phyloP scores from a whole-genome alignment of 2,888 invertebrate species.

The Ernsta delagoae region DNA sequence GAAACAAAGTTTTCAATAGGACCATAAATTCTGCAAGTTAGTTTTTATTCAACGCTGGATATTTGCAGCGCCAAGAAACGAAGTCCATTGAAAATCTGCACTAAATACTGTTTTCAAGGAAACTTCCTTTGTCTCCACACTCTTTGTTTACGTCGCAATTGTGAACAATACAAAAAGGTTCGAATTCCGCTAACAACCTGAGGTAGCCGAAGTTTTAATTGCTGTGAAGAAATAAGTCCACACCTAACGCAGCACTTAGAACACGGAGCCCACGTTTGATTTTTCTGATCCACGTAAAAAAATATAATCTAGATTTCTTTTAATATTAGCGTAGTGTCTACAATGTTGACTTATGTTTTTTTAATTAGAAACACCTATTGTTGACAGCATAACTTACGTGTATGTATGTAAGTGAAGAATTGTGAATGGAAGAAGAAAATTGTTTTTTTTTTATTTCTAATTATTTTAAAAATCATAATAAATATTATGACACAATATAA shows the following conservation, averaged over 20 bases:
- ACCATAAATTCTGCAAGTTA: constrained; percentile 52
- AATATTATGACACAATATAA: too few relatives aligned
- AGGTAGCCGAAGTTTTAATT: constrained; percentile 76
- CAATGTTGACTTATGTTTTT: too few relatives aligned
- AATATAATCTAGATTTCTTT: too few relatives aligned
- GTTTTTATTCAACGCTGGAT: constrained; percentile 57
- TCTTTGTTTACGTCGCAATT: constrained; percentile 76
- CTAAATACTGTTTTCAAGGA: constrained; percentile 73
- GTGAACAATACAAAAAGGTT: constrained; percentile 75
- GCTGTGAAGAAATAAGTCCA: constrained; percentile 68
- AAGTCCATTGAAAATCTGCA: constrained; percentile 63
- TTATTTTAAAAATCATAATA: too few relatives aligned
- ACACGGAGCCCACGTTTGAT: neutral
- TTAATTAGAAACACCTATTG: too few relatives aligned
- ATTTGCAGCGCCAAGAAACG: constrained; percentile 38
- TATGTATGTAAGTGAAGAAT: too few relatives aligned
- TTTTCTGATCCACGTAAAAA: neutral
- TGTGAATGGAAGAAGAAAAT: too few relatives aligned
- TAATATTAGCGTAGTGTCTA: too few relatives aligned
- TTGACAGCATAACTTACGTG: too few relatives aligned
- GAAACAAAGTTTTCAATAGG: constrained; percentile 57
- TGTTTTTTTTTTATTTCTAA: too few relatives aligned
- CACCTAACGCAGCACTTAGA: constrained; percentile 47
- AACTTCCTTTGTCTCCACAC: constrained; percentile 68
- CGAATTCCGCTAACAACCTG: constrained; percentile 70